Conservation (phyloP, 37 sponge, comb jelly and placozoan species). For the Spongia lamella region DNA sequence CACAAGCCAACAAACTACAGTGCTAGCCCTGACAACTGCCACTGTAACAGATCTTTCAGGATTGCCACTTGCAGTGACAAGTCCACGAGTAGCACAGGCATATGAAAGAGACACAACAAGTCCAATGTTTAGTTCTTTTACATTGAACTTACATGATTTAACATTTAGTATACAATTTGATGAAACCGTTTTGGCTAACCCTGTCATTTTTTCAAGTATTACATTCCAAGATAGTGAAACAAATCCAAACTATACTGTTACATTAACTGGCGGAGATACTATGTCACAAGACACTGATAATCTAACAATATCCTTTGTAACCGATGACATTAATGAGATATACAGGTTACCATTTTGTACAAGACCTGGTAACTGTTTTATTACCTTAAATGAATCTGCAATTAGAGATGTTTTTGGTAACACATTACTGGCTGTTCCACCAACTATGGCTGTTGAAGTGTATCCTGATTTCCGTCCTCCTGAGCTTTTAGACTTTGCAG, state of each 20-base stretch:
- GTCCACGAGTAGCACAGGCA: not conserved
- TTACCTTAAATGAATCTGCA: slow-evolving; percentile 16
- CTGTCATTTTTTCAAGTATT: slow-evolving; percentile 15
- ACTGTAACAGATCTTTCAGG: slow-evolving; percentile 59
- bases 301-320: slow-evolving; percentile 36
- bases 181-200: slow-evolving; percentile 25
- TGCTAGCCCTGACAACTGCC: slow-evolving; percentile 26
- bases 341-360: slow-evolving; percentile 63
- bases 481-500: slow-evolving; percentile 25
- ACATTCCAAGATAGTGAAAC: slow-evolving; percentile 44
- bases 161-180: slow-evolving; percentile 44
- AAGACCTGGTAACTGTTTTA: slow-evolving; percentile 43
- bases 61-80: slow-evolving; percentile 23
- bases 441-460: slow-evolving; percentile 39
- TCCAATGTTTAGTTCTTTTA: slow-evolving; percentile 59
- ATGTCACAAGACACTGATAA: slow-evolving; percentile 27
- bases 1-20: slow-evolving; percentile 15
- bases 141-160: slow-evolving; percentile 12
- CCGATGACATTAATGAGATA: slow-evolving; percentile 48
- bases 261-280: slow-evolving; percentile 45
- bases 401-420: slow-evolving; percentile 63
- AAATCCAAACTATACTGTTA: not conserved
- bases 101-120: slow-evolving; percentile 35
- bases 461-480: slow-evolving; percentile 48
- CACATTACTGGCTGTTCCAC: slow-evolving; percentile 21